A percentile compares a stretch with the other conserved stretches of the same genome.
Conservation (phyloP, 2,113 vertebrate genomes). For the Pipra filicauda region DNA sequence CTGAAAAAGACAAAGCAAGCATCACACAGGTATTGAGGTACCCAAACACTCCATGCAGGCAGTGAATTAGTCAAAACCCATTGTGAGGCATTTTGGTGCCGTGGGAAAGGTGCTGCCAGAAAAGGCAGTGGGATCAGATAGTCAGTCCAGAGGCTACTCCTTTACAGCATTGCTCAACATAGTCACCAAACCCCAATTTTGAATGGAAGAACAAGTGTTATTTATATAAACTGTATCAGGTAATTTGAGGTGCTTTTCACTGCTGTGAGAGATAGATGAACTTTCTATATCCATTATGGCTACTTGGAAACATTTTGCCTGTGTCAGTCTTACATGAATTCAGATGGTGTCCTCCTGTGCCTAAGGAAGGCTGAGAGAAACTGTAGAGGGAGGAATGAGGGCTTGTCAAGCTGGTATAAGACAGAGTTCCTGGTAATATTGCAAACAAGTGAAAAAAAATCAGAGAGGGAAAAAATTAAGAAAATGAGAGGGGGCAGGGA, state of each 20-base stretch:
- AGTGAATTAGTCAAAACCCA: background rate
- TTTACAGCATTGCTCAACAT: background rate
- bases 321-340: background rate
- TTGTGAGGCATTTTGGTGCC: background rate
- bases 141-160: background rate
- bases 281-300: background rate
- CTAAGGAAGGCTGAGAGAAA: background rate
- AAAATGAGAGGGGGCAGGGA: background rate
- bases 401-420: background rate
- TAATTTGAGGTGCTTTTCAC: background rate
- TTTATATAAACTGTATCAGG: background rate
- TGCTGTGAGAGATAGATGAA: background rate
- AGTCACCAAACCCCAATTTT: background rate
- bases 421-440: background rate
- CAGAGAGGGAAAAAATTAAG: background rate
- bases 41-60: background rate
- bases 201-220: background rate
- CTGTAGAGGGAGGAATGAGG: background rate
- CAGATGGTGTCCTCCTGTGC: background rate
- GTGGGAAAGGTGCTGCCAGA: background rate
- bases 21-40: background rate
- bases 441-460: background rate
- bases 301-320: background rate
- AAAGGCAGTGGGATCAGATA: background rate
- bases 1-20: background rate